Percentiles rank a stretch among this genome's conserved stretches.
These are phyloP conservation scores for Heliconius ismenius DNA, from an alignment of 2,888 invertebrate species.

Conservation along the genomic window DNA sequence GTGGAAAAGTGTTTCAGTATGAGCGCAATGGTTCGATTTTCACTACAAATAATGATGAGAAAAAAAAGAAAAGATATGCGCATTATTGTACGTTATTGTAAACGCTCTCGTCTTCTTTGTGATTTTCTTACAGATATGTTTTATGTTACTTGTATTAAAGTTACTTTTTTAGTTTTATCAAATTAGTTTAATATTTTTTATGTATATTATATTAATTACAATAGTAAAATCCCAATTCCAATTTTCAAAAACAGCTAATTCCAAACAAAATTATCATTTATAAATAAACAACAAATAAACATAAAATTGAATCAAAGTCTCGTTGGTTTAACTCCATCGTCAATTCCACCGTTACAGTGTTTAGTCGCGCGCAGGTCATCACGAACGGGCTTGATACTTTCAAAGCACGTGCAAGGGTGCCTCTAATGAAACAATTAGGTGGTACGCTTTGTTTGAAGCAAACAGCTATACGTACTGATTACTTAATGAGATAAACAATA, in stretches of 20 bases:
- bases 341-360: background rate
- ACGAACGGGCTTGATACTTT: constrained; percentile 46
- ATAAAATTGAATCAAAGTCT: background rate
- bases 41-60: background rate
- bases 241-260: too few relatives aligned
- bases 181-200: too few relatives aligned
- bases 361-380: constrained; percentile 42
- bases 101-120: too few relatives aligned
- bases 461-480: constrained; percentile 37
- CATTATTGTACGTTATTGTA: too few relatives aligned
- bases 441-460: constrained; percentile 44
- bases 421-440: constrained; percentile 50
- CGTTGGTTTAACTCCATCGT: constrained; percentile 6
- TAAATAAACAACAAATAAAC: background rate
- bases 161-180: too few relatives aligned
- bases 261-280: background rate
- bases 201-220: too few relatives aligned
- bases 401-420: constrained; percentile 50
- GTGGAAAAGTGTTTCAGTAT: background rate
- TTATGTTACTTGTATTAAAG: too few relatives aligned
- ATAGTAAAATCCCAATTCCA: too few relatives aligned
- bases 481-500: constrained; percentile 37
- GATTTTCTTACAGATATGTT: too few relatives aligned
- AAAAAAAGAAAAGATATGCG: background rate
- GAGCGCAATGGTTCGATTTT: background rate